phyloP scores from a whole-genome alignment of 2,888 invertebrate genomes.

The Liodrosophila aerea region DNA sequence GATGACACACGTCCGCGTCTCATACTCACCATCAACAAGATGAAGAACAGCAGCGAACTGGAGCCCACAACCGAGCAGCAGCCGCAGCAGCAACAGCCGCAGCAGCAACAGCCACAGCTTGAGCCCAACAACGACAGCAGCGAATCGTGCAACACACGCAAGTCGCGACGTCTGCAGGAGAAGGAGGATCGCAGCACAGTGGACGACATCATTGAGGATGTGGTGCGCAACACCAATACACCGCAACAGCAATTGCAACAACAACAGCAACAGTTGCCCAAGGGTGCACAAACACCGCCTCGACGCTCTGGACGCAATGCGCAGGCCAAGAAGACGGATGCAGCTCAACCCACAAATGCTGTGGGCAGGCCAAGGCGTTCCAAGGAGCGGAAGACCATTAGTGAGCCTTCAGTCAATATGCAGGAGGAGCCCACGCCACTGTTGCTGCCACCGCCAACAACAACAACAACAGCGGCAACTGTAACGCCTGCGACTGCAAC shows the following conservation, averaged over 20 bases:
- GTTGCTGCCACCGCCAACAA: constrained; percentile 35
- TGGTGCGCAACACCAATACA: constrained; percentile 87
- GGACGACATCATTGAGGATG: constrained; percentile 95
- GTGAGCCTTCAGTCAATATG: constrained; percentile 80
- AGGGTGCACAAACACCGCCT: constrained; percentile 82
- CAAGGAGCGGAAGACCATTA: constrained; percentile 86
- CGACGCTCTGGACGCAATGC: constrained; percentile 81
- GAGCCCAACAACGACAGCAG: constrained; percentile 69
- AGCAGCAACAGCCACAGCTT: constrained; percentile 69
- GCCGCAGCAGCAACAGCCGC: constrained; percentile 81
- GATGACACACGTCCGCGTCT: constrained; percentile 86
- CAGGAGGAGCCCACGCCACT: constrained; percentile 75
- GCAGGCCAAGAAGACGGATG: constrained; percentile 76
- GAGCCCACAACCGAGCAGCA: constrained; percentile 31
- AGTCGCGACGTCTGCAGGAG: constrained; percentile 91
- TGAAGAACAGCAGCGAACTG: constrained; percentile 81
- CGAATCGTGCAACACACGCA: constrained; percentile 86
- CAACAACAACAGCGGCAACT: constrained; percentile 9
- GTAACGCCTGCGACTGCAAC: not conserved
- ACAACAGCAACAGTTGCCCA: constrained; percentile 58
- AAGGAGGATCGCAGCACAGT: constrained; percentile 89
- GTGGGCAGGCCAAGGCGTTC: constrained; percentile 85
- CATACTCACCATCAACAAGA: constrained; percentile 91
- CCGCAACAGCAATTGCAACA: constrained; percentile 45
- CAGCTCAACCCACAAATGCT: constrained; percentile 52